These are phyloP conservation scores for Apodemus agrarius DNA, from an alignment of 2,797 vertebrate genomes.

Conservation along the genomic window DNA sequence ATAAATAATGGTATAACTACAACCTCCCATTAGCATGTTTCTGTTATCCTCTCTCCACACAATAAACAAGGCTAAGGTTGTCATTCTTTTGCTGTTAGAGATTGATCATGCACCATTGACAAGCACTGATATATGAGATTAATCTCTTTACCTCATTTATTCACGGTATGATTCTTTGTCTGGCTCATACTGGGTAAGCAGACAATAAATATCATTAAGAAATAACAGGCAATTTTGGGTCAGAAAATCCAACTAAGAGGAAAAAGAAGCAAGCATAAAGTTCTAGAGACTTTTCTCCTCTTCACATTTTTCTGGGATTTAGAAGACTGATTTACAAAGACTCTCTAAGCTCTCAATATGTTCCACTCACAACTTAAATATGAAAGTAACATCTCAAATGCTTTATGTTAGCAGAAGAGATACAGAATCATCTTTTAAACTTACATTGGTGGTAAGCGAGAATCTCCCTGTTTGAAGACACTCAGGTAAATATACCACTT, in stretches of 20 bases:
- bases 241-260: not conserved
- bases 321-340: not conserved
- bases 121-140: constrained; percentile 41
- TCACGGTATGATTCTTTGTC: constrained; percentile 37
- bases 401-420: not conserved
- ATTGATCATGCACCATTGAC: constrained; percentile 39
- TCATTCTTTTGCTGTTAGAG: constrained; percentile 47
- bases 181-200: not conserved
- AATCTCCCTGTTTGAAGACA: constrained; percentile 14
- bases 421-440: not conserved
- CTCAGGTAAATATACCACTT: not conserved
- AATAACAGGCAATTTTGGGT: not conserved
- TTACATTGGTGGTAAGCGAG: not conserved
- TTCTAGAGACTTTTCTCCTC: not conserved
- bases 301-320: constrained; percentile 18
- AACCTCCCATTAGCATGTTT: constrained; percentile 62
- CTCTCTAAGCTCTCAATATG: not conserved
- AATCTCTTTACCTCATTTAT: constrained; percentile 50
- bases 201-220: constrained; percentile 53
- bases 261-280: not conserved
- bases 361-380: not conserved
- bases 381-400: constrained; percentile 34
- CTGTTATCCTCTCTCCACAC: constrained; percentile 23
- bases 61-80: not conserved
- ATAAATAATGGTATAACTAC: constrained; percentile 63